Evolutionary conservation across 2,888 invertebrate genomes (phyloP).

Genomic region (Drosophila niveifrons): DNA sequence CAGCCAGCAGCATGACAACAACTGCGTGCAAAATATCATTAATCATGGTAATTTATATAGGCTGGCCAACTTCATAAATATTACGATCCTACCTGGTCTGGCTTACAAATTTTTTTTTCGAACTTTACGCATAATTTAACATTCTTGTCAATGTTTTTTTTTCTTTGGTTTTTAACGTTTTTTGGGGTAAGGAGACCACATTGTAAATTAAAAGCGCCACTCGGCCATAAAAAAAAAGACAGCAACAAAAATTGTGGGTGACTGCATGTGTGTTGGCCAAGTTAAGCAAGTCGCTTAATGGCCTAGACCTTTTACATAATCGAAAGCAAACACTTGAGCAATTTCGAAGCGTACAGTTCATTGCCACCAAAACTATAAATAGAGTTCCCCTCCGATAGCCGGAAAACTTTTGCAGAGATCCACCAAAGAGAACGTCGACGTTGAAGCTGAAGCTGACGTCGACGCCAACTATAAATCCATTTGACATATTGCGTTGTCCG

Average conservation of each 20-base stretch:
- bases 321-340: conserved; percentile 33
- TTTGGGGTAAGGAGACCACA: conserved; percentile 10
- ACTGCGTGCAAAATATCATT: conserved; percentile 80
- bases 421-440: conserved; percentile 23
- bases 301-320: conserved; percentile 76
- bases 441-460: conserved; percentile 26
- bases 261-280: conserved; percentile 10
- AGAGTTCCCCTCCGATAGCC: conserved; percentile 8
- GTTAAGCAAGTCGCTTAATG: conserved; percentile 27
- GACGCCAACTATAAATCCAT: conserved; percentile 68
- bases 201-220: conserved; percentile 23
- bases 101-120: conserved; percentile 42
- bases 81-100: conserved; percentile 43
- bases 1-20: conserved; percentile 55
- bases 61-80: conserved; percentile 69
- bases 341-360: conserved; percentile 61
- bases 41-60: conserved; percentile 81
- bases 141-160: conserved; percentile 60
- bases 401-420: conserved; percentile 65
- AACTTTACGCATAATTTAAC: conserved; percentile 74
- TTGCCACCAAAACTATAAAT: conserved; percentile 64
- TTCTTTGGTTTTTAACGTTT: background rate
- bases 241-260: conserved; percentile 41
- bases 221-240: conserved; percentile 34
- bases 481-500: conserved; percentile 72